These are phyloP conservation scores for Lanius ludovicianus DNA, from an alignment of 2,113 vertebrate genomes.

Conservation along the genomic window DNA sequence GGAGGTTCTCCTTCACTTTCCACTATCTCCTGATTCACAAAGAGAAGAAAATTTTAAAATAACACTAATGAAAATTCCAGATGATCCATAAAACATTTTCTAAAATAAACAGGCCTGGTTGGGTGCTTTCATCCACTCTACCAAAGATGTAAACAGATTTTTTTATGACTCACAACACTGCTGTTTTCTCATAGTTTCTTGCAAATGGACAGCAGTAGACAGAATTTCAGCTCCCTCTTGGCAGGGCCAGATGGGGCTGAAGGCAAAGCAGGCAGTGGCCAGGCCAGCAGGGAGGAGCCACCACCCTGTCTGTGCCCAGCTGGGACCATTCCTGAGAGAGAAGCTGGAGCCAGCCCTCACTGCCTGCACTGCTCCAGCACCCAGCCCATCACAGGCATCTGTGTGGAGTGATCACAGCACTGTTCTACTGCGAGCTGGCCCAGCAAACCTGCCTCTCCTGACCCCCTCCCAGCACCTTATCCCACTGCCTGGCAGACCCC, in stretches of 20 bases:
- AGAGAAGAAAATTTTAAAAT: neutral
- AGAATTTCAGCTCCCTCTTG: neutral
- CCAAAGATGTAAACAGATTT: constrained; percentile 10
- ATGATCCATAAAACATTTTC: neutral
- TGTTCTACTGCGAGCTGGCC: neutral
- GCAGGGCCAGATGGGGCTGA: neutral
- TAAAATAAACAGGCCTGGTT: neutral
- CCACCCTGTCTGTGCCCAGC: neutral
- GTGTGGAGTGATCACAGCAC: neutral
- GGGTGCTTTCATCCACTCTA: neutral
- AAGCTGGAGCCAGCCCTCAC: rapidly evolving
- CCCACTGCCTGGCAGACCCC: neutral
- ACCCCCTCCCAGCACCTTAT: neutral
- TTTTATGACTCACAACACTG: neutral
- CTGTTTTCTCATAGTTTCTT: constrained; percentile 33
- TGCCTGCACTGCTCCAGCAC: rapidly evolving
- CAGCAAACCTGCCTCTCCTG: neutral
- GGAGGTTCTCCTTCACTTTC: neutral
- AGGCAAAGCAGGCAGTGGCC: neutral
- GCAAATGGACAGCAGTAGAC: neutral
- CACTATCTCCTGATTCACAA: neutral
- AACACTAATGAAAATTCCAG: constrained; percentile 3
- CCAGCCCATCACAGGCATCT: rapidly evolving
- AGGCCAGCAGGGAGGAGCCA: neutral
- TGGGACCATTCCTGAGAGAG: rapidly evolving